phyloP scores from a whole-genome alignment of 2,113 vertebrate species.

The Gymnorhina tibicen region DNA sequence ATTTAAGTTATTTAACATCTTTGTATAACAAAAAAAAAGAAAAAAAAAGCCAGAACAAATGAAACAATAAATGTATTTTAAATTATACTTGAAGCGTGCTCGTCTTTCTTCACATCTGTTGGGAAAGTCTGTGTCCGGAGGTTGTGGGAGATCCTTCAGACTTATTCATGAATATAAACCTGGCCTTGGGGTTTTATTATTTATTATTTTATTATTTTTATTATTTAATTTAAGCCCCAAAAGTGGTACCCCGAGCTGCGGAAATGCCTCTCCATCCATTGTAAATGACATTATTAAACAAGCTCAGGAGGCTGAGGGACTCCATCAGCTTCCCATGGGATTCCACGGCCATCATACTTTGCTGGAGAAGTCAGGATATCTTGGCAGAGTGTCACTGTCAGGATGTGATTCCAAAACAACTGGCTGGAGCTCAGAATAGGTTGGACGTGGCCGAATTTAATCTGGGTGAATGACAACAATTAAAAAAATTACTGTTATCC shows the following conservation, averaged over 20 bases:
- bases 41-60: constrained; percentile 84
- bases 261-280: neutral
- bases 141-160: neutral
- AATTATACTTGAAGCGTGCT: constrained; percentile 75
- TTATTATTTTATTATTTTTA: no score
- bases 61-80: constrained; percentile 99
- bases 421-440: neutral
- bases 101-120: neutral
- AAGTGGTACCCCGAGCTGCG: neutral
- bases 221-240: neutral
- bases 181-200: neutral
- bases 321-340: neutral
- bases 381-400: neutral
- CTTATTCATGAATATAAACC: no score
- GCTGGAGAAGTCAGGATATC: neutral
- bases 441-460: neutral
- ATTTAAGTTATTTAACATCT: constrained; percentile 99
- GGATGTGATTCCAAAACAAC: neutral
- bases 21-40: constrained; percentile 91
- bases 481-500: neutral
- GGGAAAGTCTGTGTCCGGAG: neutral
- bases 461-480: neutral
- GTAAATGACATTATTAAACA: neutral
- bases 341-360: neutral
- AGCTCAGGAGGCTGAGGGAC: neutral